Conservation (phyloP, 2,113 vertebrate genomes). For the Zosterops hypoxanthus region DNA sequence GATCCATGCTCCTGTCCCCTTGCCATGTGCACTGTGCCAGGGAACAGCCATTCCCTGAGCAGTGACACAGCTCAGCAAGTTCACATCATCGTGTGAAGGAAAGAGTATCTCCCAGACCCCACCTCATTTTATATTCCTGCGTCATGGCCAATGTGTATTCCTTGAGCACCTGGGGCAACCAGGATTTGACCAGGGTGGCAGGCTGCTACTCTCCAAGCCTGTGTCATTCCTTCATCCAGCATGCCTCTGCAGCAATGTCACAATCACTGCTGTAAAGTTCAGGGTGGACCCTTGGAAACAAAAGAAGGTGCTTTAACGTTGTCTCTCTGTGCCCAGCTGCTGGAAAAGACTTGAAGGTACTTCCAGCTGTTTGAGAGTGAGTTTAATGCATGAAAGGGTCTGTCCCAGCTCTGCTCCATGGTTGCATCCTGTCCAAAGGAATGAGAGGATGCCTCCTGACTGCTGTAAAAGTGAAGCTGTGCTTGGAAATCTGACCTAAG, state of each 20-base stretch:
- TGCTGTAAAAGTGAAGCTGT: background rate
- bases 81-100: background rate
- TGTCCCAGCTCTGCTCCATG: background rate
- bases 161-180: background rate
- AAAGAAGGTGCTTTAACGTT: background rate
- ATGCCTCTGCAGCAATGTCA: background rate
- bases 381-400: background rate
- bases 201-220: background rate
- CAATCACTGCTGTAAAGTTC: background rate
- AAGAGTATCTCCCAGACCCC: fast-evolving
- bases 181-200: background rate
- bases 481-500: background rate
- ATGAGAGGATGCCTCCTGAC: background rate
- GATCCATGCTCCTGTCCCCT: background rate
- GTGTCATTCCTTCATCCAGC: background rate
- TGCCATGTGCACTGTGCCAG: background rate
- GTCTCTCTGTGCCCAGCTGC: background rate
- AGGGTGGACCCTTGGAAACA: background rate
- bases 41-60: background rate
- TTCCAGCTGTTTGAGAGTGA: background rate
- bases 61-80: background rate
- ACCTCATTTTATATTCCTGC: background rate
- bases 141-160: background rate
- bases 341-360: background rate
- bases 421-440: fast-evolving